These are phyloP conservation scores for Myotis planiceps DNA, from an alignment of 2,797 vertebrate species.

Conservation along the genomic window DNA sequence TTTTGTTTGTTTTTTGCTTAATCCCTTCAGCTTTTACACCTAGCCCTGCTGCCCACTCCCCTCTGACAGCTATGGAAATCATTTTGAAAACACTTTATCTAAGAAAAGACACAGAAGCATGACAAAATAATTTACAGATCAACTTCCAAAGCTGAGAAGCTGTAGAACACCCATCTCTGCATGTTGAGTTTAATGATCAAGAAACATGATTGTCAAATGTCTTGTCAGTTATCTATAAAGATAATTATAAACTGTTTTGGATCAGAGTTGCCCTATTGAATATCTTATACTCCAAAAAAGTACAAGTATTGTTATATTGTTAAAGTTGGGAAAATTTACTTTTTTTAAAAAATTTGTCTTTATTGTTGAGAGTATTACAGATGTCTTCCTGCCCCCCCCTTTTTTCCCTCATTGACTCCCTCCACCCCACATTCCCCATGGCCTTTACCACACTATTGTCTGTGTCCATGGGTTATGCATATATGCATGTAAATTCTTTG, in stretches of 20 bases:
- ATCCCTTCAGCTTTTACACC: neutral
- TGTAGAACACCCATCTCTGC: neutral
- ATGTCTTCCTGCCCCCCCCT: no score
- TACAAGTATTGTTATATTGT: constrained; percentile 1
- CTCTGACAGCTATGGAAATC: neutral
- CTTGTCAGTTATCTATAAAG: neutral
- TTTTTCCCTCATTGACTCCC: no score
- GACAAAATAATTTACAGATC: neutral
- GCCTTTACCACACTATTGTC: no score
- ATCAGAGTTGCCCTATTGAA: neutral
- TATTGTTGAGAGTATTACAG: no score
- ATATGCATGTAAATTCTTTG: neutral
- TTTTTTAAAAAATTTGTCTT: neutral
- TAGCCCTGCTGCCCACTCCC: neutral
- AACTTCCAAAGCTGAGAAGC: neutral
- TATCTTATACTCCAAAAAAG: neutral
- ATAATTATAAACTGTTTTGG: neutral
- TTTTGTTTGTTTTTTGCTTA: neutral
- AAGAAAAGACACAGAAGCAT: neutral
- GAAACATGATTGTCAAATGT: neutral
- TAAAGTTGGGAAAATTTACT: neutral
- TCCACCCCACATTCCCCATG: no score
- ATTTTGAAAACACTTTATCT: neutral
- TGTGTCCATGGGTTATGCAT: no score
- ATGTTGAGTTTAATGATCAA: neutral